phyloP scores from a whole-genome alignment of 1,140 invertebrate species.

The Psix sp. region DNA sequence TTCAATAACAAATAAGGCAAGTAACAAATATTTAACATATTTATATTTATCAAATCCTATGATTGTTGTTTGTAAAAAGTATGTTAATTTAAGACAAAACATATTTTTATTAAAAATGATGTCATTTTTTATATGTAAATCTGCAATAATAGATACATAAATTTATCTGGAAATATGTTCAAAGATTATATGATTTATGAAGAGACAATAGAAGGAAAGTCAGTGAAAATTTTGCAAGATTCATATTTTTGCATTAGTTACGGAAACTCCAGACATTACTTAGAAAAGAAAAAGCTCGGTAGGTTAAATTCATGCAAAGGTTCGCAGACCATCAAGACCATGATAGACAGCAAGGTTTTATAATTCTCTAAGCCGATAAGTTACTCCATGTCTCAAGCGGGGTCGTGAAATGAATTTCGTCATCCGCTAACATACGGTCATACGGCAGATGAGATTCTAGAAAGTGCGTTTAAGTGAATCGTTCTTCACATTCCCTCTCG shows the following conservation, averaged over 20 bases:
- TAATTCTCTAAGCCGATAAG: slow-evolving; percentile 57
- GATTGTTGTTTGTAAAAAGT: too few relatives aligned
- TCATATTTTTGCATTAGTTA: slow-evolving; percentile 48
- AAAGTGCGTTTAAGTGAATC: slow-evolving; percentile 15
- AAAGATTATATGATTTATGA: slow-evolving; percentile 7
- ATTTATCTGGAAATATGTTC: too few relatives aligned
- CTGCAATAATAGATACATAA: too few relatives aligned
- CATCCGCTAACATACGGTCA: slow-evolving; percentile 44
- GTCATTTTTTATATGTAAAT: too few relatives aligned
- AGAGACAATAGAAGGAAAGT: slow-evolving; percentile 16
- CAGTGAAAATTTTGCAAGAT: slow-evolving; percentile 12
- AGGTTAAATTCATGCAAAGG: slow-evolving; percentile 7
- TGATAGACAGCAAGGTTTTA: slow-evolving; percentile 33
- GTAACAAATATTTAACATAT: too few relatives aligned
- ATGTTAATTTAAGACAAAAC: too few relatives aligned
- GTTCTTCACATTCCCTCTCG: not conserved
- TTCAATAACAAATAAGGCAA: too few relatives aligned
- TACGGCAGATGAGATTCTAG: slow-evolving; percentile 22
- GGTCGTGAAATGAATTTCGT: slow-evolving; percentile 49
- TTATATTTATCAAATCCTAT: too few relatives aligned
- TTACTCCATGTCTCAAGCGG: slow-evolving; percentile 40
- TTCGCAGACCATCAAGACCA: slow-evolving; percentile 35
- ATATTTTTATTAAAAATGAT: too few relatives aligned
- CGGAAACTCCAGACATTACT: slow-evolving; percentile 16
- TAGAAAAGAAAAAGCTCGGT: slow-evolving; percentile 26